These are phyloP conservation scores for Sinocyclocheilus anophthalmus DNA, from an alignment of 2,113 vertebrate species.

Conservation along the genomic window DNA sequence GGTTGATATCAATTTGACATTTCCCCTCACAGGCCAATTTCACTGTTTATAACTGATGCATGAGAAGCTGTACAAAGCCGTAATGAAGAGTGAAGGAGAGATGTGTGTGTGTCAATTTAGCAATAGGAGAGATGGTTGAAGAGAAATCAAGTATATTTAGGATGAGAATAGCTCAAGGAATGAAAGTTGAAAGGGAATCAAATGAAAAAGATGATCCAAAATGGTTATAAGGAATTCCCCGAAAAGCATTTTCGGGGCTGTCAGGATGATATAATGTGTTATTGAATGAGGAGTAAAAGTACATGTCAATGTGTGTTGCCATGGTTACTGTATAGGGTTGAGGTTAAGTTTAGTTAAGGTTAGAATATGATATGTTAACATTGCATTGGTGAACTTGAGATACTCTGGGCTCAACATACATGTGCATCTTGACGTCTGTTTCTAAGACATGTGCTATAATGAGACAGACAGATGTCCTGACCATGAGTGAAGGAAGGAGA, in stretches of 20 bases:
- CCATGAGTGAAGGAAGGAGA: conserved; percentile 6
- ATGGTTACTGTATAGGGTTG: background rate
- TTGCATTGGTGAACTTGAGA: background rate
- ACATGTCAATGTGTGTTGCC: background rate
- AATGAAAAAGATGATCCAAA: background rate
- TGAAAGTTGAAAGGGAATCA: background rate
- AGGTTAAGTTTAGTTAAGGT: background rate
- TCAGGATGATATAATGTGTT: background rate
- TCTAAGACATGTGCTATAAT: background rate
- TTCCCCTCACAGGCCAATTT: conserved; percentile 58
- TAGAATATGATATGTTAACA: background rate
- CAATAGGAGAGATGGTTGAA: background rate
- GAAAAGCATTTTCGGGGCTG: background rate
- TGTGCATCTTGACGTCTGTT: background rate
- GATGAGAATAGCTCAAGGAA: background rate
- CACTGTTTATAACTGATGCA: conserved; percentile 55
- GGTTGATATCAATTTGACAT: conserved; percentile 64
- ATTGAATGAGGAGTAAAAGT: background rate
- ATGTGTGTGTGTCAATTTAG: background rate
- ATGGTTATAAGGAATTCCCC: background rate
- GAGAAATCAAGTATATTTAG: background rate
- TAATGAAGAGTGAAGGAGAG: background rate
- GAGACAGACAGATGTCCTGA: conserved; percentile 32
- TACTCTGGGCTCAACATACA: background rate
- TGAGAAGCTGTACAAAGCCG: background rate